Evolutionary conservation across 2,797 vertebrate genomes (phyloP).

Genomic region (Phrynocephalus guinanensis): DNA sequence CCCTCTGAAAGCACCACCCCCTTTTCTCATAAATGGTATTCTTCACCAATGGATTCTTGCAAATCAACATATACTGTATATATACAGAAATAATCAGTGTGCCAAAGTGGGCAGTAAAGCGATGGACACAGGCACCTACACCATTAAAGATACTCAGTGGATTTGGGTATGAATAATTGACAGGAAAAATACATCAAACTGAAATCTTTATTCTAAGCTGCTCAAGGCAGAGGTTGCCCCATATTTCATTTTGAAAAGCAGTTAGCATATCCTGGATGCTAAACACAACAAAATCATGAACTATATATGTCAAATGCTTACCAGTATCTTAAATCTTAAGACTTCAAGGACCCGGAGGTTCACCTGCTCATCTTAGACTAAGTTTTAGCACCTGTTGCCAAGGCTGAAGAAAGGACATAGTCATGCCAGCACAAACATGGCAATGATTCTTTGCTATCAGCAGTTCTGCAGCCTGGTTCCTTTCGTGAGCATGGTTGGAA

Average conservation of each 20-base stretch:
- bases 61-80: slow-evolving; percentile 4
- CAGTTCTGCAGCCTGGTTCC: not conserved
- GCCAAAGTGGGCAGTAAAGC: not conserved
- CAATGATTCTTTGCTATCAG: not conserved
- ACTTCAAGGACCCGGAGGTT: not conserved
- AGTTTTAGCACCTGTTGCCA: not conserved
- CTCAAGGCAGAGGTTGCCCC: not conserved
- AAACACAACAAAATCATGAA: not conserved
- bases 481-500: not conserved
- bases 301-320: not conserved
- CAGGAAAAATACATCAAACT: not conserved
- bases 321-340: not conserved
- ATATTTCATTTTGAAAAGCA: slow-evolving; percentile 20
- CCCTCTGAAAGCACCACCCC: not conserved
- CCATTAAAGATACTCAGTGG: not conserved
- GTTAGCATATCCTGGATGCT: slow-evolving; percentile 17
- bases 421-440: no score
- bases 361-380: not conserved
- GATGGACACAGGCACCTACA: not conserved
- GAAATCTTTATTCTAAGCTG: slow-evolving; percentile 36
- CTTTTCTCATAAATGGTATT: not conserved
- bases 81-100: not conserved
- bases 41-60: not conserved
- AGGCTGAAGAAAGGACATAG: not conserved
- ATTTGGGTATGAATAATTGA: slow-evolving; percentile 20